Conservation (phyloP, 53 echinoderm and acorn worm genomes). For the Hippasteria phrygiana region DNA sequence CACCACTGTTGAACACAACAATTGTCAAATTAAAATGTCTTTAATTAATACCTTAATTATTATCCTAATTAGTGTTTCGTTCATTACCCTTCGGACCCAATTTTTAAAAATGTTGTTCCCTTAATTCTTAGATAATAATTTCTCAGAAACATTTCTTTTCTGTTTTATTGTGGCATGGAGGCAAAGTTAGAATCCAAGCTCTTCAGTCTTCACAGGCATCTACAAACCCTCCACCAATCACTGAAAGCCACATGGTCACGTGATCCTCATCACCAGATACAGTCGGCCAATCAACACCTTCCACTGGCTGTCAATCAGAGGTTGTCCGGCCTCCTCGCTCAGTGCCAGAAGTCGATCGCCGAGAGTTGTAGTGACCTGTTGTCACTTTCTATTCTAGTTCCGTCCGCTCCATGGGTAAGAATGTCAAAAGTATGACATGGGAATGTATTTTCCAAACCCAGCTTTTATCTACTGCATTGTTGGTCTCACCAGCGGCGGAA, state of each 20-base stretch:
- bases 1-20: too few relatives aligned
- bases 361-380: conserved; percentile 87
- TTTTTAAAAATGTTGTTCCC: too few relatives aligned
- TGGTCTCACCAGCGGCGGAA: too few relatives aligned
- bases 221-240: conserved; percentile 79
- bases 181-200: conserved; percentile 95
- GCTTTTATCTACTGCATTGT: too few relatives aligned
- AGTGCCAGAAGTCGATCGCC: conserved; percentile 65
- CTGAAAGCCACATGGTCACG: conserved; percentile 68
- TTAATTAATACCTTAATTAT: too few relatives aligned
- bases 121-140: neutral
- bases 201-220: conserved; percentile 83
- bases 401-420: conserved; percentile 94
- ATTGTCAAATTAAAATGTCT: too few relatives aligned
- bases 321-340: conserved; percentile 71
- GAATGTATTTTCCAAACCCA: too few relatives aligned
- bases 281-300: conserved; percentile 65
- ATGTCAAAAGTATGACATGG: too few relatives aligned
- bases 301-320: conserved; percentile 71
- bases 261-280: conserved; percentile 40
- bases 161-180: conserved; percentile 37
- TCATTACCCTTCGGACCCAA: too few relatives aligned
- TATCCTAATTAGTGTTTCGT: too few relatives aligned
- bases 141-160: neutral
- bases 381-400: conserved; percentile 79